Base-by-base conservation (phyloP, 2,113 vertebrate genomes). In the Amazona vittata region DNA sequence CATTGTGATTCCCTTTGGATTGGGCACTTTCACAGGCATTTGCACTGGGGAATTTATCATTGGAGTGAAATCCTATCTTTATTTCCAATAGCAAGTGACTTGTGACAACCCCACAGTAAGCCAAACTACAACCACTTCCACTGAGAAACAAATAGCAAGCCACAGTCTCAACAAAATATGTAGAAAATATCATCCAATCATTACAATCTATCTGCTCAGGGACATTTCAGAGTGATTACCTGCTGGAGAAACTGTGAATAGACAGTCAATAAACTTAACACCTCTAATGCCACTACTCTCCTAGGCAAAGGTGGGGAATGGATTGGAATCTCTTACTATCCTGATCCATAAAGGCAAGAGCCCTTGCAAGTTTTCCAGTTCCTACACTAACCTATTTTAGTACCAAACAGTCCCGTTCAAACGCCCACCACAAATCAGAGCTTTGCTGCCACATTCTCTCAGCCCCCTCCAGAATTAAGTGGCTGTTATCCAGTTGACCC, bases 391-490 rank as follows among this genome's bases (percentile, higher is more conserved):
- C 96, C 44, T 96, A 87, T 89, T 97, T 74, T 29, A 84, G 57
- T 82, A 89, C 47, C 74, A 80, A 95, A 31, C 59, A 94, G 90
- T 78, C 89, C 90, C 6, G 2, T 95, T 96, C 86, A 93, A 97
- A 94, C 14, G 0, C 86, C 94, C 91, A 93, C 46, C 46, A 91
- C 79, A 95, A 92, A 94, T 60, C 81, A 85, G 73, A 83, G 78
- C 89, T 96, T 92, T 92, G 64, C 94, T 95, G 55, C 70, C 81
- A 94, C 91, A 75, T 96, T 91, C 44, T 73, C 91, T 91, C 77
- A 96, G 91, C 37, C 29, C 47, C 59, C 68, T 90, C 93, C 88
- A 94, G 76, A 82, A 78, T 79, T 78, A 80, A 93, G 76, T 82
- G 92, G 83, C 79, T 91, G 63, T 68, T 82, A 89, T 53, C 82